These are phyloP conservation scores for Leucopsar rothschildi DNA, from an alignment of 2,113 vertebrate species.

Conservation along the genomic window DNA sequence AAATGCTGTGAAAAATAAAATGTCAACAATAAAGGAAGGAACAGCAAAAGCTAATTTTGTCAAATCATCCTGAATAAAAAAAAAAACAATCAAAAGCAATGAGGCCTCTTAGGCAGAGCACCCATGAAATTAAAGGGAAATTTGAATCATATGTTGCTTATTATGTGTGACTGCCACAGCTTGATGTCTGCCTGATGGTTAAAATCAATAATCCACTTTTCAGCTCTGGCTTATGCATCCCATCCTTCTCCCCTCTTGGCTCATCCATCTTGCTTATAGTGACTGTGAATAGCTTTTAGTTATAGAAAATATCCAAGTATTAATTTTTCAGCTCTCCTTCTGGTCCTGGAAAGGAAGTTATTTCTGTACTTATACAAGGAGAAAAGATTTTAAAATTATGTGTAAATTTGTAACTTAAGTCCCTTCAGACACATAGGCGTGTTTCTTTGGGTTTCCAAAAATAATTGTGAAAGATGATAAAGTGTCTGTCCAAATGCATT, in stretches of 20 bases:
- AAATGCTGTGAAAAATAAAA: slow-evolving; percentile 7
- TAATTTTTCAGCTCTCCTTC: not conserved
- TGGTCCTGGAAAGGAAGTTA: not conserved
- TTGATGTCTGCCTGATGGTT: slow-evolving; percentile 11
- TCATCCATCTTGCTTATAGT: not conserved
- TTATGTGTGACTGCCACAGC: slow-evolving; percentile 15
- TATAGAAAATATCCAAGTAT: not conserved
- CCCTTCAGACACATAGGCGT: not conserved
- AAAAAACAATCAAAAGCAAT: slow-evolving; percentile 53
- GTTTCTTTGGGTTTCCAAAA: not conserved
- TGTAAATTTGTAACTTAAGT: not conserved
- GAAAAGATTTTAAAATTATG: not conserved
- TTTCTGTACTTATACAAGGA: not conserved
- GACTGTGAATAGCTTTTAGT: not conserved
- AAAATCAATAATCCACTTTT: slow-evolving; percentile 28
- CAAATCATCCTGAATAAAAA: slow-evolving; percentile 2
- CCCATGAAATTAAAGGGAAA: slow-evolving; percentile 44
- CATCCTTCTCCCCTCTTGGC: not conserved
- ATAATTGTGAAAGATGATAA: not conserved
- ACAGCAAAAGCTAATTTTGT: not conserved
- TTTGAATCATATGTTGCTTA: slow-evolving; percentile 48
- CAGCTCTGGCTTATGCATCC: not conserved
- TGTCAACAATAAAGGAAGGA: not conserved
- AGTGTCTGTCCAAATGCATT: not conserved
- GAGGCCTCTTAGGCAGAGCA: not conserved